Evolutionary conservation across 2,113 vertebrate genomes (phyloP), one percentile per base, ranked within the genome.

Genomic region (Corvus hawaiiensis): DNA sequence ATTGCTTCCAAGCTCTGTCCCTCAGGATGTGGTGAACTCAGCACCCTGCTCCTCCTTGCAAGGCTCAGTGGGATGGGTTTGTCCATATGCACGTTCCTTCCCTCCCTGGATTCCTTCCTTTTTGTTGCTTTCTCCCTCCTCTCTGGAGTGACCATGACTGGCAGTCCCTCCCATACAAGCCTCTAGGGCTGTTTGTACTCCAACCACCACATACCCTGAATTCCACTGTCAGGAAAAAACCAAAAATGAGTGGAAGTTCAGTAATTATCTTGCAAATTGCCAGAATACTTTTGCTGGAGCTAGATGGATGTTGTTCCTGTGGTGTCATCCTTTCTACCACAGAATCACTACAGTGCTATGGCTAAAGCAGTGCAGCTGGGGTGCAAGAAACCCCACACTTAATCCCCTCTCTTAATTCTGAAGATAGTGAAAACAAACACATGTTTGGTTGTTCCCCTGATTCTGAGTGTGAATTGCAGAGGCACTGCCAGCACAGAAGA

Each of bases 211-310:
- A 92, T 88, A 61, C n/a, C 30, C 85, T 61, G 79, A 80, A 95
- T 96, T 94, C 87, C 78, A 52, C 78, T 59, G 33, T 46, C 16
- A 93, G 84, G 67, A 86, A 84, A 87, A 77, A 80, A 76, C 13
- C 1, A 3, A 58, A 73, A 79, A 66, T 85, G 72, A 87, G 35
- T 79, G 30, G 62, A 84, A 93, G 75, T 61, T 88, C 71, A 84
- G 68, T 88, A 90, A 91, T n/a, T 90, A 39, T 63, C 58, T 80
- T 77, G 61, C 28, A 88, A 92, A 64, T 81, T 96, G 79, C 79
- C 79, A 71, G 72, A 90, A 44, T 74, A 35, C 16, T 86, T 96
- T 71, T 72, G 39, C 87, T 92, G 76, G 28, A 81, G 56, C 43
- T 67, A 67, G 49, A 77, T 32, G 35, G 52, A 71, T 90, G 64